Percentiles rank a stretch among this genome's conserved stretches.
Conservation (phyloP, 1,140 invertebrate species). For the Tigriopus japonicus region DNA sequence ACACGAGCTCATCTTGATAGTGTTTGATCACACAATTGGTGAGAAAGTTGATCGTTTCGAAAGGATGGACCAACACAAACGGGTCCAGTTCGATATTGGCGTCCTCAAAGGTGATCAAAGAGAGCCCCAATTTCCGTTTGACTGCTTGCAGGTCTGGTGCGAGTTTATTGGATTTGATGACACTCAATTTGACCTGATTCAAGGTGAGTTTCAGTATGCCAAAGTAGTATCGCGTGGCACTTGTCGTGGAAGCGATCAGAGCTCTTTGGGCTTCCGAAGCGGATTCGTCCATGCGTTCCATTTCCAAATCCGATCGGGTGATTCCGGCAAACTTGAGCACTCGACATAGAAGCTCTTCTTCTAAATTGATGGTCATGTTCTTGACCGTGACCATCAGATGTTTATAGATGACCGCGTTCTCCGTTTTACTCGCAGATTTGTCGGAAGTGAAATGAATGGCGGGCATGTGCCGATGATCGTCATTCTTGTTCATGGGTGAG, state of each 20-base stretch:
- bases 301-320: constrained; percentile 23
- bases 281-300: constrained; percentile 43
- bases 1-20: constrained; percentile 41
- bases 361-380: constrained; percentile 61
- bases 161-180: constrained; percentile 61
- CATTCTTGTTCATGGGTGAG: constrained; percentile 27
- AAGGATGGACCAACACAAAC: constrained; percentile 61
- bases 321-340: constrained; percentile 45
- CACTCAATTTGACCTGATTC: constrained; percentile 59
- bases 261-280: constrained; percentile 40
- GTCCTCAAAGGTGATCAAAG: constrained; percentile 87
- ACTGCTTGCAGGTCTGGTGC: constrained; percentile 49
- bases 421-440: neutral
- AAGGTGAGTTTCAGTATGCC: constrained; percentile 58
- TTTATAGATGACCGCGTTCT: constrained; percentile 30
- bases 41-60: constrained; percentile 68
- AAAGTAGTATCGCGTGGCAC: constrained; percentile 74
- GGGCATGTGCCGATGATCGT: constrained; percentile 24
- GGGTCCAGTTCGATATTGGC: constrained; percentile 75
- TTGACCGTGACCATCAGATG: constrained; percentile 61
- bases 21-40: constrained; percentile 52
- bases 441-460: constrained; percentile 28
- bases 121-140: constrained; percentile 66
- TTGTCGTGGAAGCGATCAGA: constrained; percentile 53
- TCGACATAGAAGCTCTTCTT: constrained; percentile 70